Conservation (phyloP, 2,888 invertebrate genomes). For the Homarus gammarus region DNA sequence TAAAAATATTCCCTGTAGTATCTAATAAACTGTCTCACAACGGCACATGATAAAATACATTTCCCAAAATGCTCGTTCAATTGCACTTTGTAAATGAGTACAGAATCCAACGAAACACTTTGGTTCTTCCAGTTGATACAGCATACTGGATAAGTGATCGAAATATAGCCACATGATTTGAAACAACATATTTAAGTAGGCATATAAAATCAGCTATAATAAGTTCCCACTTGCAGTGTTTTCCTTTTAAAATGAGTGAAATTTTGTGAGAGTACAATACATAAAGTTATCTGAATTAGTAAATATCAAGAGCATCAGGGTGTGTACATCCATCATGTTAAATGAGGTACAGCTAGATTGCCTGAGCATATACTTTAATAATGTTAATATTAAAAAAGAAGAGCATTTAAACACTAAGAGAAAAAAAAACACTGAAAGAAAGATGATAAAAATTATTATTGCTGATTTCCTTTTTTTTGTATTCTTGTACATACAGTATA, state of each 20-base stretch:
- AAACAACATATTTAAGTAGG: conserved; percentile 7
- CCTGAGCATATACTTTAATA: neutral
- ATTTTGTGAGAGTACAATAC: neutral
- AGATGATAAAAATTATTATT: neutral
- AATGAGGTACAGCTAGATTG: too few species aligned
- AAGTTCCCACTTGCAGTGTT: conserved; percentile 25
- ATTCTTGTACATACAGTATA: neutral
- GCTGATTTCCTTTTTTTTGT: neutral
- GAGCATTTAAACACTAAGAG: too few species aligned
- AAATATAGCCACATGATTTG: neutral
- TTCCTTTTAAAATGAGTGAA: conserved; percentile 7
- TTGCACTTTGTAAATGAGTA: conserved; percentile 51
- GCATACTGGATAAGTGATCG: conserved; percentile 45
- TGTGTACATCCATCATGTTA: neutral
- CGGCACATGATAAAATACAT: conserved; percentile 72
- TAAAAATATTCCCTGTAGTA: conserved; percentile 74
- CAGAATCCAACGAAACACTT: conserved; percentile 52
- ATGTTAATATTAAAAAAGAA: neutral
- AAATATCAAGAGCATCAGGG: neutral
- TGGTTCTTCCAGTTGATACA: conserved; percentile 67
- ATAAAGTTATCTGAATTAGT: neutral
- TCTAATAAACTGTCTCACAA: conserved; percentile 72
- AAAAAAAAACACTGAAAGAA: neutral
- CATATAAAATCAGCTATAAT: conserved; percentile 22
- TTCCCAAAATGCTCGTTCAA: conserved; percentile 61